phyloP scores from a whole-genome alignment of 2,113 vertebrate genomes.

The Tenrec ecaudatus region DNA sequence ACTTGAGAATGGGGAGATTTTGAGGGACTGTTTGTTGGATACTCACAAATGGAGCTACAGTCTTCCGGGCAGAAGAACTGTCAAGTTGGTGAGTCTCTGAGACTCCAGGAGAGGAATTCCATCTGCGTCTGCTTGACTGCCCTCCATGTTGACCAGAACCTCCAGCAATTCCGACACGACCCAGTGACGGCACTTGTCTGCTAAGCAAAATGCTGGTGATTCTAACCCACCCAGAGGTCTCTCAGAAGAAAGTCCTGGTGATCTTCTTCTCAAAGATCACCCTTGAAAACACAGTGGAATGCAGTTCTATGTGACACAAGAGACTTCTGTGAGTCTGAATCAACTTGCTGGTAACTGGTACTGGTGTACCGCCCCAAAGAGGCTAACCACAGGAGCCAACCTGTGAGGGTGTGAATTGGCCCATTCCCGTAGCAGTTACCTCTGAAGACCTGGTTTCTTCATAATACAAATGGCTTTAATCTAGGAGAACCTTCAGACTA shows the following conservation, averaged over 20 bases:
- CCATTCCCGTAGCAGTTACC: neutral
- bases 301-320: neutral
- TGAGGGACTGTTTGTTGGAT: neutral
- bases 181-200: neutral
- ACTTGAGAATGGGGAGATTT: neutral
- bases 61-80: neutral
- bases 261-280: neutral
- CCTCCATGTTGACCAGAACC: neutral
- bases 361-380: neutral
- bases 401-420: neutral
- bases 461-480: constrained; percentile 28
- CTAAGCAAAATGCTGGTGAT: neutral
- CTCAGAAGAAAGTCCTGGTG: neutral
- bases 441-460: neutral
- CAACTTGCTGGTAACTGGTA: neutral
- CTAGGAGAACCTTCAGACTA: constrained; percentile 2
- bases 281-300: neutral
- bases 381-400: neutral
- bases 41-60: neutral
- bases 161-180: neutral
- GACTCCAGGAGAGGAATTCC: neutral
- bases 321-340: neutral
- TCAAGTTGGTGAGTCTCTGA: no score
- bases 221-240: neutral
- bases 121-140: neutral